These are phyloP conservation scores for Azemiops feae DNA, from an alignment of 2,113 vertebrate species.

Conservation along the genomic window DNA sequence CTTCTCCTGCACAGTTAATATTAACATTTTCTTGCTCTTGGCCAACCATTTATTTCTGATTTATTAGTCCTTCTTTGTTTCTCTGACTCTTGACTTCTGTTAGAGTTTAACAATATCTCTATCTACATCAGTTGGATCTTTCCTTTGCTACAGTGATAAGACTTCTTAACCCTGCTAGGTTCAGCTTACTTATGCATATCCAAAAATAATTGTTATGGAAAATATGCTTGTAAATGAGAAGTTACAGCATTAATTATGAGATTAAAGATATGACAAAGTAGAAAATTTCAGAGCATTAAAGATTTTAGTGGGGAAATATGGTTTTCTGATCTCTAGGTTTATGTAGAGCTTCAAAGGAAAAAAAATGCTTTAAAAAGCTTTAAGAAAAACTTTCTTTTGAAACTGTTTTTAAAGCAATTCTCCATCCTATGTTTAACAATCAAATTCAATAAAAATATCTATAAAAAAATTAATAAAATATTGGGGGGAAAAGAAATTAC, in stretches of 20 bases:
- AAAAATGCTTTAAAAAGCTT: not conserved
- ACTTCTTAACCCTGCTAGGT: not conserved
- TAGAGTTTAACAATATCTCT: not conserved
- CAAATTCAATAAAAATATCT: not conserved
- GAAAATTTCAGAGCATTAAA: not conserved
- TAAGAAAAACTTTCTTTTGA: not conserved
- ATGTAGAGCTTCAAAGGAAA: not conserved
- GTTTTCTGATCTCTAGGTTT: not conserved
- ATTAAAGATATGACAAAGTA: not conserved
- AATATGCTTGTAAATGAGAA: not conserved
- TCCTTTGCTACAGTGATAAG: not conserved
- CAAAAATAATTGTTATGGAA: not conserved
- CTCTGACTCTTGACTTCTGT: not conserved
- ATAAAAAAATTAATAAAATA: no score
- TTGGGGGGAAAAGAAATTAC: no score
- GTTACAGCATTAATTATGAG: not conserved
- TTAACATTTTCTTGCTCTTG: not conserved
- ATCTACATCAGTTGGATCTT: not conserved
- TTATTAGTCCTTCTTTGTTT: not conserved
- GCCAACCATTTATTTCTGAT: not conserved
- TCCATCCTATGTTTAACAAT: not conserved
- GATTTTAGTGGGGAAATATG: not conserved
- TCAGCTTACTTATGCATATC: not conserved
- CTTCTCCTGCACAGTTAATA: not conserved
- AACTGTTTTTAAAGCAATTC: not conserved